Evolutionary conservation across 2,888 invertebrate genomes (phyloP).

Genomic region (Eudemis profundana): DNA sequence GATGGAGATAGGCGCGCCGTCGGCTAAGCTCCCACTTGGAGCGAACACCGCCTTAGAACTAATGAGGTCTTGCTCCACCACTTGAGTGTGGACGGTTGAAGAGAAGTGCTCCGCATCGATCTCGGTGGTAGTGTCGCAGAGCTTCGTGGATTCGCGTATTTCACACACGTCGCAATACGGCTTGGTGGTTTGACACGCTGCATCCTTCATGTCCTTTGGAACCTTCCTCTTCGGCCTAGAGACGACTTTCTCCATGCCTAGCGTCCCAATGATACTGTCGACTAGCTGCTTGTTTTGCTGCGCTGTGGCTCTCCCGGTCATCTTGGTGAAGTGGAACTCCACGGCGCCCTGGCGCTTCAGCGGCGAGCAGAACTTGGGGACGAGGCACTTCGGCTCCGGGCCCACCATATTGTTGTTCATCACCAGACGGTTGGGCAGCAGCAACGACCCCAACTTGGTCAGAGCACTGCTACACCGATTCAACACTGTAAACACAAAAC

Average conservation of each 20-base stretch:
- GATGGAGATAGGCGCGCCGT: constrained; percentile 72
- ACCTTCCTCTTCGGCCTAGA: constrained; percentile 64
- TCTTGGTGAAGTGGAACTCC: constrained; percentile 72
- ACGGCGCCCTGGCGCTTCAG: constrained; percentile 71
- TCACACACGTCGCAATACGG: constrained; percentile 75
- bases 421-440: constrained; percentile 68
- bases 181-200: constrained; percentile 71
- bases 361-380: constrained; percentile 73
- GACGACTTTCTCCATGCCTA: constrained; percentile 68
- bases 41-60: constrained; percentile 75
- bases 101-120: constrained; percentile 66
- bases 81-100: constrained; percentile 73
- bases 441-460: constrained; percentile 62
- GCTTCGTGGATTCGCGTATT: constrained; percentile 67
- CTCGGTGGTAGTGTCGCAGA: constrained; percentile 57
- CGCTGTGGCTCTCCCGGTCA: constrained; percentile 52
- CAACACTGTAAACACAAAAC: constrained; percentile 75
- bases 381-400: constrained; percentile 59
- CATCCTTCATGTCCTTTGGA: constrained; percentile 67
- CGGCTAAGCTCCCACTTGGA: constrained; percentile 68
- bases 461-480: constrained; percentile 73
- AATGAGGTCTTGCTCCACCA: constrained; percentile 73
- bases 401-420: constrained; percentile 63
- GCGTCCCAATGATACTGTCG: constrained; percentile 68
- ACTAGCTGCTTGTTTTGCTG: constrained; percentile 74